Evolutionary conservation across 2,888 invertebrate genomes (phyloP), one percentile per base, ranked within the genome.

Genomic region (Xiphydria camelus): DNA sequence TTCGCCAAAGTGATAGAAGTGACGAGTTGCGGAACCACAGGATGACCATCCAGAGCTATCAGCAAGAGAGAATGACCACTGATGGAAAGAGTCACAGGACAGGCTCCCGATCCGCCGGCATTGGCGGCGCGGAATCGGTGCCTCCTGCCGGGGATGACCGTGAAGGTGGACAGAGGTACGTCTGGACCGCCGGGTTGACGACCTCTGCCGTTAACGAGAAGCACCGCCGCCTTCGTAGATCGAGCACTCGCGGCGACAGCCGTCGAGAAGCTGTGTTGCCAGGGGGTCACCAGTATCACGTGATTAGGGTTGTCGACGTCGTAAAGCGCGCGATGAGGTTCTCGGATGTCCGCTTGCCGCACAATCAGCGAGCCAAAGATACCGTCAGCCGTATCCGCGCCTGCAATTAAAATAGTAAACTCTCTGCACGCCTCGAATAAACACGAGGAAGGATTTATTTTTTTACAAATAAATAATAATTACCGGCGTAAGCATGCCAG

Each of bases 301-400:
- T 90, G 88, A 45, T 84, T 81, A 1, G 84, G 82, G 21, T 83
- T 80, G 64, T 91, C 91, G 4, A 82, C 69, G 61, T 91, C 90
- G 69, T 87, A 91, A 1, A 85, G 73, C 43, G 80, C 77, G 37
- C 77, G 77, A 44, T 84, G 75, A 0, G 83, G 82, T 48, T 86
- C 85, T 1, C 80, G 68, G 48, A 82, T 79, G 19, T 82, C 79
- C 0, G 86, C 81, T 64, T 86, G 83, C 7, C 87, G 79, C 0
- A 89, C 87, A 9, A 89, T 79, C 34, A 89, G 77, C 0, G 86
- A 83, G 2, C 89, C 89, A 38, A 86, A 85, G 14, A 87, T 76
- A 1, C 88, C 88, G 50, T 87, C 85, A 0, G 84, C 80, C 7
- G 84, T 78, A 53, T 87, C 86, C 1, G 84, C 81, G 15, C 86